These are phyloP conservation scores for Oreochromis tanganicae DNA, from an alignment of 2,113 vertebrate species.

Conservation along the genomic window DNA sequence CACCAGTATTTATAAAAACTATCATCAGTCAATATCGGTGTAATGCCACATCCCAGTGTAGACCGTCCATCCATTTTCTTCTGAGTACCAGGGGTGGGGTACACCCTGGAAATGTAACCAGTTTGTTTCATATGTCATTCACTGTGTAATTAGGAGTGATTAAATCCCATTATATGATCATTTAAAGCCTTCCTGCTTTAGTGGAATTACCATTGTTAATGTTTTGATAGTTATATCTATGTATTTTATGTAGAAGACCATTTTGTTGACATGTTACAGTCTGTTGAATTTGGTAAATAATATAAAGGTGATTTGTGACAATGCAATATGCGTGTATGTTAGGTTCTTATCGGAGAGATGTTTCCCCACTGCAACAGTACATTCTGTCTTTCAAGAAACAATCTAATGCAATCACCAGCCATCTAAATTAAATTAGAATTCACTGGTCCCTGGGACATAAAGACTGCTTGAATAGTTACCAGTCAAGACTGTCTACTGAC, in stretches of 20 bases:
- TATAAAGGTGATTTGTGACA: neutral
- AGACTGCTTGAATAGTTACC: neutral
- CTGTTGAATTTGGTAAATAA: neutral
- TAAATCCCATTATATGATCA: neutral
- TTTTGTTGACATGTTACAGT: neutral
- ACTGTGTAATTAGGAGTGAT: neutral
- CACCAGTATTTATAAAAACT: neutral
- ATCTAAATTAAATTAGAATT: neutral
- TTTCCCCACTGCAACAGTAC: neutral
- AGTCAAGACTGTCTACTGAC: neutral
- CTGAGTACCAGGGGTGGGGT: neutral
- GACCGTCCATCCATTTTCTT: neutral
- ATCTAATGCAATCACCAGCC: neutral
- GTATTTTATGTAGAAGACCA: neutral
- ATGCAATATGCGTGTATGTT: neutral
- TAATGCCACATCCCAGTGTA: neutral
- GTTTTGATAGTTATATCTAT: neutral
- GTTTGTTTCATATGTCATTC: neutral
- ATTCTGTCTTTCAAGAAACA: neutral
- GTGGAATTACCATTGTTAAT: neutral
- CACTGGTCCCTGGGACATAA: neutral
- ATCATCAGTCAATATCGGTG: neutral
- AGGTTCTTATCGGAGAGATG: neutral
- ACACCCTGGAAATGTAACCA: neutral
- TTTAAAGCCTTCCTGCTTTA: neutral